phyloP scores from a whole-genome alignment of 2,113 vertebrate species.

The Lepisosteus oculatus region DNA sequence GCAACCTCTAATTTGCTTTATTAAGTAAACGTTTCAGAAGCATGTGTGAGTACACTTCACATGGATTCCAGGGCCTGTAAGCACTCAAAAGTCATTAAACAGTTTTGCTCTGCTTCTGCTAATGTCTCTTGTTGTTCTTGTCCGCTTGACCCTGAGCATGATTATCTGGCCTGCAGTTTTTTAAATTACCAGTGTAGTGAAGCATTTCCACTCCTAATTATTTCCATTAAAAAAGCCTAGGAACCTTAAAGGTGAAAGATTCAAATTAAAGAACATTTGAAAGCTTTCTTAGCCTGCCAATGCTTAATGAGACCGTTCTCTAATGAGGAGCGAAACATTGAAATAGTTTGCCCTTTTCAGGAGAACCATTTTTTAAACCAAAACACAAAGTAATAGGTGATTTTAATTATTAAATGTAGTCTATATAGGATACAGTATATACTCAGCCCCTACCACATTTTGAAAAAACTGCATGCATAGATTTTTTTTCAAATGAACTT shows the following conservation, averaged over 20 bases:
- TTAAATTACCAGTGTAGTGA: slow-evolving; percentile 24
- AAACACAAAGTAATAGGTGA: not conserved
- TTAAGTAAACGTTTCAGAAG: no score
- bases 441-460: no score
- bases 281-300: slow-evolving; percentile 3
- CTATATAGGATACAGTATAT: no score
- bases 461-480: no score
- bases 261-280: slow-evolving; percentile 25
- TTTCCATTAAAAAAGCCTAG: slow-evolving; percentile 14
- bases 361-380: not conserved
- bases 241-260: slow-evolving; percentile 26
- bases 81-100: slow-evolving; percentile 10
- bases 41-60: no score
- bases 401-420: not conserved
- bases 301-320: slow-evolving; percentile 18
- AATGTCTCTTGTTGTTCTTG: not conserved
- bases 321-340: slow-evolving; percentile 11
- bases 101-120: slow-evolving; percentile 3
- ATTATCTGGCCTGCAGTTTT: slow-evolving; percentile 22
- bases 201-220: slow-evolving; percentile 24
- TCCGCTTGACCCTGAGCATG: slow-evolving; percentile 20
- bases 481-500: no score
- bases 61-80: no score
- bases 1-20: no score
- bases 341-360: not conserved